A percentile compares a stretch with the other conserved stretches of the same genome.
Evolutionary conservation across 35 echinoderm and acorn worm genomes (phyloP).

Genomic region (Diadema setosum): DNA sequence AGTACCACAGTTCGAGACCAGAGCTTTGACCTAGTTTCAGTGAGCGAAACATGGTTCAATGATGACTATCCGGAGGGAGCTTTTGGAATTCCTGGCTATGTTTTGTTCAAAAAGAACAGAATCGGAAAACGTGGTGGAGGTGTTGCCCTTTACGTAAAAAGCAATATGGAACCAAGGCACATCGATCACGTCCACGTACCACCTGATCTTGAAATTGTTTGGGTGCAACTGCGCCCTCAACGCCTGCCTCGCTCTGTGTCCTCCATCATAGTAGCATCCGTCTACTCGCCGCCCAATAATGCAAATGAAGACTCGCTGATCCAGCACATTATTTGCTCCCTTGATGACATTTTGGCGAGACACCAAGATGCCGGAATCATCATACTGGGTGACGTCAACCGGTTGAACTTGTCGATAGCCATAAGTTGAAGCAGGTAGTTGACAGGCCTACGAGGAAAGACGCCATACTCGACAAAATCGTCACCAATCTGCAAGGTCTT

Average conservation of each 20-base stretch:
- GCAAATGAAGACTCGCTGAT: background rate
- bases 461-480: background rate
- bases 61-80: background rate
- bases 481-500: background rate
- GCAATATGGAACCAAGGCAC: background rate
- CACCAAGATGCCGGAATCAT: background rate
- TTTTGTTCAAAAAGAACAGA: background rate
- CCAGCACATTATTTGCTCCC: background rate
- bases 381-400: background rate
- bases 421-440: background rate
- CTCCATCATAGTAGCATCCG: background rate
- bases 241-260: background rate
- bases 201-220: background rate
- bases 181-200: background rate
- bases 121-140: background rate
- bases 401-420: background rate
- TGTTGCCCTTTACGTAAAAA: slow-evolving; percentile 18
- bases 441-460: background rate
- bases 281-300: background rate
- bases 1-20: background rate
- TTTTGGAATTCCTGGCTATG: background rate
- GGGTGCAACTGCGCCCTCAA: background rate
- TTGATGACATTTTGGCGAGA: background rate
- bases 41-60: slow-evolving; percentile 6
- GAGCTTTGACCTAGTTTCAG: background rate